phyloP scores from a whole-genome alignment of 2,113 vertebrate species.

The Nannospalax galili region DNA sequence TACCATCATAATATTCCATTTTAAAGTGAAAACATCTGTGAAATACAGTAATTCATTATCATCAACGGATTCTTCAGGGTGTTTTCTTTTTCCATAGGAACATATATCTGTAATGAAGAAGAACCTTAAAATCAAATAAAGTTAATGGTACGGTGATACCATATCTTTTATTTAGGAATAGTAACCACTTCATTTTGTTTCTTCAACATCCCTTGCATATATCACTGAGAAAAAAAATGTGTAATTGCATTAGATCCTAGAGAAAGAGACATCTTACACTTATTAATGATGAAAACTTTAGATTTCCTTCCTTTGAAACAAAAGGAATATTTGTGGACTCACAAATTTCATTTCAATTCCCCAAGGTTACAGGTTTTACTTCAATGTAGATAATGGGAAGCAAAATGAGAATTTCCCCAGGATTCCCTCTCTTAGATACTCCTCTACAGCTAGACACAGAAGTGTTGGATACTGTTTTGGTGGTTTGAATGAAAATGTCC shows the following conservation, averaged over 20 bases:
- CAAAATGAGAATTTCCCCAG: not conserved
- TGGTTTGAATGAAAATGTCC: too few species aligned
- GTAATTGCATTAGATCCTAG: not conserved
- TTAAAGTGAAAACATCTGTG: constrained; percentile 85
- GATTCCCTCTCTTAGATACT: not conserved
- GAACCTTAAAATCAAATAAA: constrained; percentile 47
- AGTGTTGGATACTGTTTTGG: too few species aligned
- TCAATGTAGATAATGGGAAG: not conserved
- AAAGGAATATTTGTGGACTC: not conserved
- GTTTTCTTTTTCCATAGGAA: constrained; percentile 43
- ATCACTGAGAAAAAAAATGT: not conserved
- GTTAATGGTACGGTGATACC: constrained; percentile 16
- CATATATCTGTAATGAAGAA: constrained; percentile 53
- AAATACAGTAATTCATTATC: constrained; percentile 76
- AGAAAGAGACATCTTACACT: not conserved
- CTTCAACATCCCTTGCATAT: not conserved
- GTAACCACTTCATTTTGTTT: not conserved
- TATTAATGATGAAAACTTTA: not conserved
- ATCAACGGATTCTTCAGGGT: constrained; percentile 70
- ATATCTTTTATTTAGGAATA: not conserved
- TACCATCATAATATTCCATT: constrained; percentile 83
- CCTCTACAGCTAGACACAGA: too few species aligned
- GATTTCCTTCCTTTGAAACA: not conserved
- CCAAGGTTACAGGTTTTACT: not conserved
- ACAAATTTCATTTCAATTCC: not conserved